Percentiles rank a stretch among this genome's conserved stretches.
Evolutionary conservation across 2,113 vertebrate species (phyloP).

Genomic region (Dascyllus trimaculatus): DNA sequence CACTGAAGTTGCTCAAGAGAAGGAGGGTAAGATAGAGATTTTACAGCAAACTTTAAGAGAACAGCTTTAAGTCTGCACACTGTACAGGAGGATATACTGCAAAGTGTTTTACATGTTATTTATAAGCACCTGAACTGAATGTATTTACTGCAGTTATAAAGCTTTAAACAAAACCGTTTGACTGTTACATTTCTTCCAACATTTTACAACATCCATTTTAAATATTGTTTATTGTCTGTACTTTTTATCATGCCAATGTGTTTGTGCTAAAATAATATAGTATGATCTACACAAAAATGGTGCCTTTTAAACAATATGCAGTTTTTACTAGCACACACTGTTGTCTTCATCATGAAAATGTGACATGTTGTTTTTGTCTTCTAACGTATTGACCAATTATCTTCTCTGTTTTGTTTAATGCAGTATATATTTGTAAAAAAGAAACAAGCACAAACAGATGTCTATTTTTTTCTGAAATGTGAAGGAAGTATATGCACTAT

Average conservation of each 20-base stretch:
- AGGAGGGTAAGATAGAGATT: not conserved
- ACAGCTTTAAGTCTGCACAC: not conserved
- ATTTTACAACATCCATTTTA: not conserved
- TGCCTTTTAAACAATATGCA: conserved; percentile 63
- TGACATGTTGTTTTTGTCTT: conserved; percentile 14
- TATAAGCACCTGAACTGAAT: conserved; percentile 40
- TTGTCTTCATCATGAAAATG: conserved; percentile 32
- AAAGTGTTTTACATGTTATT: conserved; percentile 47
- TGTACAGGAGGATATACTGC: conserved; percentile 21
- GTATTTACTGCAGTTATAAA: conserved; percentile 26
- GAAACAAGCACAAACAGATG: conserved; percentile 33
- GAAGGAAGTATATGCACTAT: conserved; percentile 41
- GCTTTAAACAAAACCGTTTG: conserved; percentile 14
- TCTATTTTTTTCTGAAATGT: conserved; percentile 59
- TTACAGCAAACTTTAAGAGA: conserved; percentile 7
- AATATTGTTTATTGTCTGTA: conserved; percentile 14
- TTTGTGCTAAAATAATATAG: conserved; percentile 27
- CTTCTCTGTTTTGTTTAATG: conserved; percentile 24
- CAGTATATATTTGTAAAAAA: conserved; percentile 50
- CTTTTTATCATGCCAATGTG: conserved; percentile 26
- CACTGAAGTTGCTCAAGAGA: conserved; percentile 27
- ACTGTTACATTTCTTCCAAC: conserved; percentile 14
- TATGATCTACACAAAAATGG: conserved; percentile 4
- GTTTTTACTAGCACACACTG: not conserved
- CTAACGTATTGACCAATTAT: conserved; percentile 1